These are phyloP conservation scores for Littorina saxatilis DNA, from an alignment of 1,140 invertebrate species.

Conservation along the genomic window DNA sequence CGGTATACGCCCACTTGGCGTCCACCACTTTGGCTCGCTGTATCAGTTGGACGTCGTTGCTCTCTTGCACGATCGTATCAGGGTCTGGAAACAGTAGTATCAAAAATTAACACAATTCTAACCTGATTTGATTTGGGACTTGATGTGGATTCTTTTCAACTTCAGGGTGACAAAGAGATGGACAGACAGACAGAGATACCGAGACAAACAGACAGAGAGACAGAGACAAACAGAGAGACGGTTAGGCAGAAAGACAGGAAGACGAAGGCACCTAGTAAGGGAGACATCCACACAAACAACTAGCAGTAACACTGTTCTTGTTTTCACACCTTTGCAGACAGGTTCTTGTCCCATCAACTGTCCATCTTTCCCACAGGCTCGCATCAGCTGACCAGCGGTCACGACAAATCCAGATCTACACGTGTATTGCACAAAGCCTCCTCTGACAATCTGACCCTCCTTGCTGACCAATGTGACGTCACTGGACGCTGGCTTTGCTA, in stretches of 20 bases:
- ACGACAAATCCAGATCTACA: background rate
- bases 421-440: background rate
- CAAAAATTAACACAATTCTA: background rate
- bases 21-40: background rate
- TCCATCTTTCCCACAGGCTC: slow-evolving; percentile 12
- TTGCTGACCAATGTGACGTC: background rate
- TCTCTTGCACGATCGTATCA: background rate
- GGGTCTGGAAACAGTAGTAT: background rate
- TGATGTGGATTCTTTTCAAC: background rate
- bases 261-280: no score
- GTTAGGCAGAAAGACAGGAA: no score
- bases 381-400: slow-evolving; percentile 16
- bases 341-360: background rate
- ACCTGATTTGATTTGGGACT: background rate
- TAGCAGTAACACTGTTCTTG: no score
- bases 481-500: background rate
- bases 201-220: background rate
- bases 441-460: background rate
- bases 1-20: background rate
- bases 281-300: background rate
- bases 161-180: background rate
- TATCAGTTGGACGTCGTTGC: background rate
- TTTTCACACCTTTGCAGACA: slow-evolving; percentile 6
- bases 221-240: background rate
- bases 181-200: background rate